A percentile compares a stretch with the other conserved stretches of the same genome.
Conservation (phyloP, 2,888 invertebrate species). For the Nomada ferruginata region DNA sequence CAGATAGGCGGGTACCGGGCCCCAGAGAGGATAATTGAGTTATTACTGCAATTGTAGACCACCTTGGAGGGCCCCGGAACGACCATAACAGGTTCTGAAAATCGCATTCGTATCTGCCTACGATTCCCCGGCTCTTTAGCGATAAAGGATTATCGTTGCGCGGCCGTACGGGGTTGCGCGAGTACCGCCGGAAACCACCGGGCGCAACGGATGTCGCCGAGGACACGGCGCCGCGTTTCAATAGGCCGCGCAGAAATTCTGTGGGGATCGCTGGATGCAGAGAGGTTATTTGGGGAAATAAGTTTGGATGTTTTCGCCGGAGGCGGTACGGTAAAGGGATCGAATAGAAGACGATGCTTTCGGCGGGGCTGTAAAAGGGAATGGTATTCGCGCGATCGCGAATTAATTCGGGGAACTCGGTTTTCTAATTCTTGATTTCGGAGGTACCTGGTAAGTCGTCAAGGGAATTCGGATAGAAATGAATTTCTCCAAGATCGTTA, state of each 20-base stretch:
- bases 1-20: slow-evolving; percentile 83
- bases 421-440: too few relatives aligned
- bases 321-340: too few relatives aligned
- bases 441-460: too few relatives aligned
- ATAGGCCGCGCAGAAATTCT: not conserved
- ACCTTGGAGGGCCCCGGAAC: slow-evolving; percentile 83
- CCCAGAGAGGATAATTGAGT: slow-evolving; percentile 84
- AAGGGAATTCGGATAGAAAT: too few relatives aligned
- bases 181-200: slow-evolving; percentile 54
- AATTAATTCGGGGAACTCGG: too few relatives aligned
- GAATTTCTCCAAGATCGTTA: too few relatives aligned
- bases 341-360: too few relatives aligned
- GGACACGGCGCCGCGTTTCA: slow-evolving; percentile 13
- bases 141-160: slow-evolving; percentile 79
- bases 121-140: slow-evolving; percentile 80
- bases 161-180: slow-evolving; percentile 42
- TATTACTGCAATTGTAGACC: slow-evolving; percentile 85
- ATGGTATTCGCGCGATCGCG: too few relatives aligned
- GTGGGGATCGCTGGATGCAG: too few relatives aligned
- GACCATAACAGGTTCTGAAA: slow-evolving; percentile 83
- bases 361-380: too few relatives aligned
- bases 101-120: slow-evolving; percentile 80
- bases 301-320: too few relatives aligned
- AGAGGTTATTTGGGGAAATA: too few relatives aligned
- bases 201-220: not conserved